Percentiles rank a stretch among this genome's conserved stretches.
Conservation (phyloP, 30 jellyfish, hydroid and myxozoan species). For the Pseudorhiza aurosa region DNA sequence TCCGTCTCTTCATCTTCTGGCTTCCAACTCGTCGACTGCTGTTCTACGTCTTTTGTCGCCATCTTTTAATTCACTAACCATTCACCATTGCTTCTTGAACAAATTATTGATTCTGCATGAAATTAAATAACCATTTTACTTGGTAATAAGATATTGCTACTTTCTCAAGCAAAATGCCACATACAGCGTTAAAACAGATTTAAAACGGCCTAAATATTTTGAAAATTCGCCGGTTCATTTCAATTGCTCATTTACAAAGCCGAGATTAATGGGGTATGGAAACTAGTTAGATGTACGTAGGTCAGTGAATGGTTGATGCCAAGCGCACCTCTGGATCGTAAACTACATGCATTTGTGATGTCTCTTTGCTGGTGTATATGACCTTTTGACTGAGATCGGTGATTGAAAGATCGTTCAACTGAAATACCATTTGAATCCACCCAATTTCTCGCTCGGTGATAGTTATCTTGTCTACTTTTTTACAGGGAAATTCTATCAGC, state of each 20-base stretch:
- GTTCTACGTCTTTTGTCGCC: background rate
- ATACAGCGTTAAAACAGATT: too few species aligned
- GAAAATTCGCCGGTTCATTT: background rate
- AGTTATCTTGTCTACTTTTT: background rate
- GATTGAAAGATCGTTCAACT: slow-evolving; percentile 40
- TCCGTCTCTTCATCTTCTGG: background rate
- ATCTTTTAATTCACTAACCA: too few species aligned
- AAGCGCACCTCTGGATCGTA: background rate
- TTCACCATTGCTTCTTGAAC: too few species aligned
- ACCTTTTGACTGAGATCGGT: background rate
- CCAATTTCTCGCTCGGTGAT: background rate
- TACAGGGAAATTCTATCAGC: background rate
- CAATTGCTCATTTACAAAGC: background rate
- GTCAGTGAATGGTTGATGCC: background rate
- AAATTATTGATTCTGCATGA: too few species aligned
- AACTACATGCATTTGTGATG: slow-evolving; percentile 18
- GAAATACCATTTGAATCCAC: background rate
- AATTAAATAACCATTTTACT: too few species aligned
- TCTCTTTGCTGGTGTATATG: slow-evolving; percentile 22
- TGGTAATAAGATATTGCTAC: too few species aligned
- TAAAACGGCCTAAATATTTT: background rate
- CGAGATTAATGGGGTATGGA: slow-evolving; percentile 44
- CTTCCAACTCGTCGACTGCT: background rate
- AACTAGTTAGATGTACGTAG: background rate
- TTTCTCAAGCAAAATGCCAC: too few species aligned